Percentiles rank a stretch among this genome's conserved stretches.
Evolutionary conservation across 2,888 invertebrate genomes (phyloP).

Genomic region (Nemotelus nigrinus): DNA sequence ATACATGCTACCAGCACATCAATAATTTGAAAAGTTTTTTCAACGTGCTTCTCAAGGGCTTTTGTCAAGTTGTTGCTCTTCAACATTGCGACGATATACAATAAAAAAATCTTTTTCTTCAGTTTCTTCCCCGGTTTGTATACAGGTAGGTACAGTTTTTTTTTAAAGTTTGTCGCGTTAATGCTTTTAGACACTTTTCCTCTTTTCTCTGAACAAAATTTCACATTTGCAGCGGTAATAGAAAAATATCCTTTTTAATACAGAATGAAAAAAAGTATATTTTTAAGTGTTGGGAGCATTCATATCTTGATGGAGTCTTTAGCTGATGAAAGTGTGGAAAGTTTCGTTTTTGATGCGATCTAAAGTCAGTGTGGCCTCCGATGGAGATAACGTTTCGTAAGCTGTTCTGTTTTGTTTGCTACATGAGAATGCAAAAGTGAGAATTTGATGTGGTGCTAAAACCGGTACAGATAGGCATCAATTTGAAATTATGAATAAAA

Average conservation of each 20-base stretch:
- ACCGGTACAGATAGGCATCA: too few species aligned
- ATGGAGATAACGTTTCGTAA: too few species aligned
- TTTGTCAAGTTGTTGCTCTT: conserved; percentile 50
- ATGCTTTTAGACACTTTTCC: conserved; percentile 5
- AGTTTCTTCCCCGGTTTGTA: conserved; percentile 39
- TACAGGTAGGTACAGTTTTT: conserved; percentile 41
- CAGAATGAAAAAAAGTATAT: neutral
- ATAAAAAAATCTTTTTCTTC: conserved; percentile 39
- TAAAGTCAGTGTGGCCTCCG: too few species aligned
- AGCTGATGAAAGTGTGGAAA: too few species aligned
- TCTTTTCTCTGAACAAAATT: neutral
- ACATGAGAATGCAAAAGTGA: too few species aligned
- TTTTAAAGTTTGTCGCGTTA: conserved; percentile 20
- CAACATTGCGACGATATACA: conserved; percentile 35
- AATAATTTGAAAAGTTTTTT: conserved; percentile 50
- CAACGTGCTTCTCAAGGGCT: conserved; percentile 46
- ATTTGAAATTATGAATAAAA: too few species aligned
- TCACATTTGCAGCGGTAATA: neutral
- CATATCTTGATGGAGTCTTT: neutral
- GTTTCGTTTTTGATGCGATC: too few species aligned
- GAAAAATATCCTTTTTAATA: conserved; percentile 3
- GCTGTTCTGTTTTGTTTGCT: too few species aligned
- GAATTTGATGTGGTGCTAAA: too few species aligned
- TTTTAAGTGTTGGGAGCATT: conserved; percentile 8
- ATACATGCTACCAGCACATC: conserved; percentile 45